Conservation (phyloP, 2,888 invertebrate species). For the Hirtodrosophila cameraria region DNA sequence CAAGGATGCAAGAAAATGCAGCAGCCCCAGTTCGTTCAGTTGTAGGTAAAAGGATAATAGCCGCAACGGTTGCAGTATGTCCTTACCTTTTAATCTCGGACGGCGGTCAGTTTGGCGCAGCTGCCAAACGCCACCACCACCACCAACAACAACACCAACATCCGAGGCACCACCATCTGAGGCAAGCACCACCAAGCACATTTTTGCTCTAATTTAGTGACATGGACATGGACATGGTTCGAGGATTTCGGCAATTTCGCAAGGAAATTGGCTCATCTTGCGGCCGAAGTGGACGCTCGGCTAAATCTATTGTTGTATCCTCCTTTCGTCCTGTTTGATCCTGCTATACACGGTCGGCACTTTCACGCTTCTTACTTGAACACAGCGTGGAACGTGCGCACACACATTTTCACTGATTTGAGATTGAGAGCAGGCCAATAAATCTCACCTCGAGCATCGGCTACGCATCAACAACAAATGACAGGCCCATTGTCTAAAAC, state of each 20-base stretch:
- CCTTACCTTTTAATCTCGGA: conserved; percentile 47
- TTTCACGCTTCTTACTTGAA: conserved; percentile 68
- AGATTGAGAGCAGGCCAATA: conserved; percentile 71
- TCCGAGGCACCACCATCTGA: background rate
- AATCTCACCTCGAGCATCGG: conserved; percentile 68
- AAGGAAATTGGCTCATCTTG: conserved; percentile 70
- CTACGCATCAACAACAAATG: conserved; percentile 68
- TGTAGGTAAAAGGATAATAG: conserved; percentile 69
- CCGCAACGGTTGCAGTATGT: conserved; percentile 34
- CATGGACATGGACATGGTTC: conserved; percentile 44
- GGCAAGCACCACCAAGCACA: background rate
- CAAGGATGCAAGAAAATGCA: too few relatives aligned
- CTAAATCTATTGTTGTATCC: conserved; percentile 57
- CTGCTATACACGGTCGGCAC: too few relatives aligned
- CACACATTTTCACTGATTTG: too few relatives aligned
- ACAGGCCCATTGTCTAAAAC: conserved; percentile 58
- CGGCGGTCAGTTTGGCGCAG: conserved; percentile 50
- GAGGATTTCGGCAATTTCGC: conserved; percentile 57
- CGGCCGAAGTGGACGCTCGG: conserved; percentile 48
- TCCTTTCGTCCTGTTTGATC: too few relatives aligned
- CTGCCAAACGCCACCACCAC: conserved; percentile 43
- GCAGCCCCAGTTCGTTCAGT: background rate
- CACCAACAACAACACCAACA: conserved; percentile 6
- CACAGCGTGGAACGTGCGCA: conserved; percentile 62
- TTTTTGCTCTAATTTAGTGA: conserved; percentile 73